These are phyloP conservation scores for Onychomys arenicola DNA, from an alignment of 2,797 vertebrate species.

Conservation along the genomic window DNA sequence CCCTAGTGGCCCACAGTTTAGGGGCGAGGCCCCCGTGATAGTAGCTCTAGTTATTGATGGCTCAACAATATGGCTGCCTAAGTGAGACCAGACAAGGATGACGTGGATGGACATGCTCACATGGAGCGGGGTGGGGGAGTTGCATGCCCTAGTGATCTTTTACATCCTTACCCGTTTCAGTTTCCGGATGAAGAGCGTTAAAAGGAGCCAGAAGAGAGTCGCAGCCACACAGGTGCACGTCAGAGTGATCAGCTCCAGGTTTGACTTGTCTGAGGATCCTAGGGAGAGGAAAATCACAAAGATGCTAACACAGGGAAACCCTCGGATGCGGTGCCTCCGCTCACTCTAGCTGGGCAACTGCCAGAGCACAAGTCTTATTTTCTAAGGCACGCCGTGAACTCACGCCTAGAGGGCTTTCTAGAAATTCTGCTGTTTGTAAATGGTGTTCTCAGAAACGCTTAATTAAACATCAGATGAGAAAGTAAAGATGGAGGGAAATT, in stretches of 20 bases:
- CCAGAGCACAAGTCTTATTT: not conserved
- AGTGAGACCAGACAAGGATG: no score
- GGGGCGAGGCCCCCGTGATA: not conserved
- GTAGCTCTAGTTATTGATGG: not conserved
- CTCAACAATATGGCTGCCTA: not conserved
- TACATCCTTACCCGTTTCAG: slow-evolving; percentile 92
- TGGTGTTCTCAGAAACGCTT: slow-evolving; percentile 41
- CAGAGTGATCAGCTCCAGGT: slow-evolving; percentile 93
- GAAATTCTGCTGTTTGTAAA: slow-evolving; percentile 35
- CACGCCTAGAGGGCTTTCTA: not conserved
- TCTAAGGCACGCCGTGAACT: not conserved
- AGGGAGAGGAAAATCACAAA: slow-evolving; percentile 78
- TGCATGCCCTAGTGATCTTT: not conserved
- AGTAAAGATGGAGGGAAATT: slow-evolving; percentile 65
- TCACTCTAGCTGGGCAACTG: accelerated
- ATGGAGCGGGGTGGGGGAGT: not conserved
- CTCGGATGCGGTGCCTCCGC: not conserved
- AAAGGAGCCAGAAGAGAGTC: slow-evolving; percentile 94
- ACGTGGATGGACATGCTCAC: not conserved
- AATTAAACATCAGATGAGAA: slow-evolving; percentile 63
- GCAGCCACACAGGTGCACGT: slow-evolving; percentile 95
- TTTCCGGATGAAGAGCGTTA: slow-evolving; percentile 96
- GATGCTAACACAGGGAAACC: not conserved
- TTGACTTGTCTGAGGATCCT: slow-evolving; percentile 91
- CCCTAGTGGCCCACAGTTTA: not conserved